phyloP scores from a whole-genome alignment of 2,113 vertebrate genomes.

The Hylia prasina region DNA sequence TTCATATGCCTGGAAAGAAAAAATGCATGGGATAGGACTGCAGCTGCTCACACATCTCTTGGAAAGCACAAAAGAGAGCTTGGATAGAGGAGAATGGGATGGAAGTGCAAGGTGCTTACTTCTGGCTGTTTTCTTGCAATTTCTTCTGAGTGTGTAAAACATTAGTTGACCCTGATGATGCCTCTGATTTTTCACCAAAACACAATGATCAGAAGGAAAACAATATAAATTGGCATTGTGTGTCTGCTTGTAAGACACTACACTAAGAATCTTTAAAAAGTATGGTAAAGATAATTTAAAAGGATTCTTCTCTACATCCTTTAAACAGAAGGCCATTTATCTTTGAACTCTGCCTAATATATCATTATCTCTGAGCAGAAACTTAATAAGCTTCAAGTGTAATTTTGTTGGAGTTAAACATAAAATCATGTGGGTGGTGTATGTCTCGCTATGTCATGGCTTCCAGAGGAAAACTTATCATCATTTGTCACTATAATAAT shows the following conservation, averaged over 20 bases:
- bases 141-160: neutral
- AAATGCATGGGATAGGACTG: neutral
- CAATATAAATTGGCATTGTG: neutral
- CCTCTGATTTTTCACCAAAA: neutral
- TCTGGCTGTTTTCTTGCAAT: neutral
- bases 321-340: neutral
- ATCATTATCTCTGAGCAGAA: conserved; percentile 43
- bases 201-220: neutral
- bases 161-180: neutral
- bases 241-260: neutral
- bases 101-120: neutral
- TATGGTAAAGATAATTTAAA: neutral
- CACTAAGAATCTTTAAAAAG: neutral
- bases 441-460: conserved; percentile 27
- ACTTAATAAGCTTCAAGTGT: conserved; percentile 48
- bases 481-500: conserved; percentile 48
- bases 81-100: neutral
- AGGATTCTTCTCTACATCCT: neutral
- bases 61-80: neutral
- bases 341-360: conserved; percentile 17
- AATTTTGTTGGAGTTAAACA: conserved; percentile 60
- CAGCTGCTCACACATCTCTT: neutral
- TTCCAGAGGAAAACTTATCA: conserved; percentile 55
- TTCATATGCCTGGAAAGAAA: neutral
- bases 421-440: conserved; percentile 37